A percentile compares a stretch with the other conserved stretches of the same genome.
Conservation (phyloP, 2,797 vertebrate species). For the Bradypodion ventrale region DNA sequence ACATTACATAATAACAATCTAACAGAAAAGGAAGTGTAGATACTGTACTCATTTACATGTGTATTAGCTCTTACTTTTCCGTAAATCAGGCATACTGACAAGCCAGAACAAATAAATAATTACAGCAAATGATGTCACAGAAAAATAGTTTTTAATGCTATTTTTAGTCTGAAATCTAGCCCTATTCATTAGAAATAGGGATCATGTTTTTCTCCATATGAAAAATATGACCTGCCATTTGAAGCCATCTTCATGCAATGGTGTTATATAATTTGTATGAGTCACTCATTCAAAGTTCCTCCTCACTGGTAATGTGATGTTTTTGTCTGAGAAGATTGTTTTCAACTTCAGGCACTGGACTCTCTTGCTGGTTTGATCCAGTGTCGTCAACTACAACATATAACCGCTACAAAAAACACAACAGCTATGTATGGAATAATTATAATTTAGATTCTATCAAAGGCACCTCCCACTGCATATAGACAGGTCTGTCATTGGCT, state of each 20-base stretch:
- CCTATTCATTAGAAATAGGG: background rate
- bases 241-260: no score
- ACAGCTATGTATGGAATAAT: background rate
- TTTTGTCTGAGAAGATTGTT: no score
- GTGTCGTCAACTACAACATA: no score
- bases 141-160: background rate
- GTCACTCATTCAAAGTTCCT: no score
- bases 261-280: no score
- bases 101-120: background rate
- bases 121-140: background rate
- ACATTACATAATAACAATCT: slow-evolving; percentile 11
- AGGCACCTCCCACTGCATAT: background rate
- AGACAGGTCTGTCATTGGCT: background rate
- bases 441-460: background rate
- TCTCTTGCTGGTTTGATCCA: no score
- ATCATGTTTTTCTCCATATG: background rate
- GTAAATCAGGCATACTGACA: background rate
- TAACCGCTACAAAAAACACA: no score
- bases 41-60: background rate
- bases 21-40: background rate
- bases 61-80: background rate
- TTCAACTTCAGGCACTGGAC: no score
- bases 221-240: no score
- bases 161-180: background rate
- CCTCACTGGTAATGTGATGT: no score